Percentiles rank a stretch among this genome's conserved stretches.
Conservation (phyloP, 2,797 vertebrate genomes). For the Lagorchestes hirsutus region DNA sequence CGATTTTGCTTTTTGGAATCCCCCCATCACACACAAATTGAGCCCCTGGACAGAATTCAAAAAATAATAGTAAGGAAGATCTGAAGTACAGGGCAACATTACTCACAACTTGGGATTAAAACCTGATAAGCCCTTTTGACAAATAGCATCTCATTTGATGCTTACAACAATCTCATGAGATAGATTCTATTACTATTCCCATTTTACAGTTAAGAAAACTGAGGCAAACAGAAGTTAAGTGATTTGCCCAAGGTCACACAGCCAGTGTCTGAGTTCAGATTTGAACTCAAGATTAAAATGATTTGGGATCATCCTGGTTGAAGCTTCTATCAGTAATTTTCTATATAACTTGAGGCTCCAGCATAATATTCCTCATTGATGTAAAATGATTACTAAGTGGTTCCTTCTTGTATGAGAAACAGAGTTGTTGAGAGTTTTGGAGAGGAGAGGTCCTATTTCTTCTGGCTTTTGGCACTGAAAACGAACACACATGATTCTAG, state of each 20-base stretch:
- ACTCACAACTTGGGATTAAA: background rate
- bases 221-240: background rate
- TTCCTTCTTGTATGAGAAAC: background rate
- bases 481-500: background rate
- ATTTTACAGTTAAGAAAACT: background rate
- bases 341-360: background rate
- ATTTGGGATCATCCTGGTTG: conserved; percentile 4
- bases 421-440: background rate
- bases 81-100: background rate
- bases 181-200: background rate
- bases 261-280: too few relatives aligned
- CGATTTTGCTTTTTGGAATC: background rate
- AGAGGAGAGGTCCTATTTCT: background rate
- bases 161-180: background rate
- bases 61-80: background rate
- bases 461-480: background rate
- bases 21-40: background rate
- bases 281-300: background rate
- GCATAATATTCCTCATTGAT: background rate
- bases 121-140: background rate
- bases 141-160: background rate
- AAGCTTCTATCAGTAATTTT: background rate
- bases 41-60: background rate
- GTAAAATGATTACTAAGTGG: background rate
- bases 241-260: background rate